Evolutionary conservation across 2,888 invertebrate species (phyloP), one percentile per base, ranked within the genome.

Genomic region (Chelonus formosanus): DNA sequence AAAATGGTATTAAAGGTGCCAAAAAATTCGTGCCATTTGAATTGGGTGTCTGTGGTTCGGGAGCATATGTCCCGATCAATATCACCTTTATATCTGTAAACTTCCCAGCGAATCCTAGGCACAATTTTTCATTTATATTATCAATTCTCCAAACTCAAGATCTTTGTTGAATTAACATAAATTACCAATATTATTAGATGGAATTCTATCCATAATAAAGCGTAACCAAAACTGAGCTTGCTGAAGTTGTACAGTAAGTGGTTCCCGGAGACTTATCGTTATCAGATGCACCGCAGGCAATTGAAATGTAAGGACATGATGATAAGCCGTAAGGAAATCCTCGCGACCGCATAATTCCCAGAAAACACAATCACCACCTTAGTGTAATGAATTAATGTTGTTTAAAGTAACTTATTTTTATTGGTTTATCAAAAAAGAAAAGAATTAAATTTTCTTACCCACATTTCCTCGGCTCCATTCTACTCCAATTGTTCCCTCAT

Each of bases 301-400:
- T 65, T 83, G 78, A 65, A 80, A 80, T 47, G 81, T 84, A 45
- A 93, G 86, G 77, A 92, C 91, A 76, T 91, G 90, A 80, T 93
- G 92, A 83, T 92, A 93, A 55, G 90, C 84, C 59, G 87, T 85
- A 74, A 89, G 86, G 83, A 91, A 93, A 48, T 89, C 89, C 79
- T 91, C 91, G 73, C 91, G 90, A 5, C 93, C 92, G 52, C 92
- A 91, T 78, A 92, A 91, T 78, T 92, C 92, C 92, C 92, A 92
- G 40, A 83, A 83, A 34, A 83, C 76, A 88, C 85, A 75, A 87
- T 90, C 74, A 88, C 85, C 83, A 45, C 83, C 83, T 83, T 80
- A 86, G 67, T 20, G 20, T 20, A 20, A 20, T 20, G 20, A 20
- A 20, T 20, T 20, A 20, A 20, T 20, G 20, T 20, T 20, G 20